phyloP scores from a whole-genome alignment of 1,140 invertebrate species.

The Scylla paramamosain region DNA sequence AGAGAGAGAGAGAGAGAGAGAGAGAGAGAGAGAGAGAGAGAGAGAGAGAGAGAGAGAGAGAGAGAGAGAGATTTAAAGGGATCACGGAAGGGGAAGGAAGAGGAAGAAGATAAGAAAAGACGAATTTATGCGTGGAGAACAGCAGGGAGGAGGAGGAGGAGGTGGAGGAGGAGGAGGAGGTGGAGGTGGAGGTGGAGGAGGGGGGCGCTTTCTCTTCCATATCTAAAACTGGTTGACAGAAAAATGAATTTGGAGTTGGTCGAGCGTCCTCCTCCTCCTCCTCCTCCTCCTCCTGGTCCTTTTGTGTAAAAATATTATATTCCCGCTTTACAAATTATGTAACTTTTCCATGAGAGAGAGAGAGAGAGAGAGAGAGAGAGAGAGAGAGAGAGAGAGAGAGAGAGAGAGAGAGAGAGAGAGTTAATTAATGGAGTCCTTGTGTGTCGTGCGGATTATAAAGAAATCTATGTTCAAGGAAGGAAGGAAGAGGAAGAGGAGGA shows the following conservation, averaged over 20 bases:
- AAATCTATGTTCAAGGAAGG: neutral
- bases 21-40: neutral
- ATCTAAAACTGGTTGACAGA: neutral
- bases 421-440: neutral
- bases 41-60: constrained; percentile 20
- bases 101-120: neutral
- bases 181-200: neutral
- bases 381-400: neutral
- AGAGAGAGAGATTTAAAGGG: neutral
- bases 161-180: neutral
- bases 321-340: too few relatives aligned
- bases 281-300: neutral
- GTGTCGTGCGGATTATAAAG: neutral
- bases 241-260: neutral
- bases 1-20: constrained; percentile 10
- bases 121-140: neutral
- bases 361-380: constrained; percentile 17
- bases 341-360: neutral
- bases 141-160: neutral
- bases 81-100: too few relatives aligned
- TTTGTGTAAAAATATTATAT: neutral
- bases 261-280: neutral
- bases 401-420: neutral
- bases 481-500: neutral
- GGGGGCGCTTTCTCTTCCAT: neutral